These are phyloP conservation scores for Leptinotarsa juncta DNA, from an alignment of 2,888 invertebrate genomes.

Conservation along the genomic window DNA sequence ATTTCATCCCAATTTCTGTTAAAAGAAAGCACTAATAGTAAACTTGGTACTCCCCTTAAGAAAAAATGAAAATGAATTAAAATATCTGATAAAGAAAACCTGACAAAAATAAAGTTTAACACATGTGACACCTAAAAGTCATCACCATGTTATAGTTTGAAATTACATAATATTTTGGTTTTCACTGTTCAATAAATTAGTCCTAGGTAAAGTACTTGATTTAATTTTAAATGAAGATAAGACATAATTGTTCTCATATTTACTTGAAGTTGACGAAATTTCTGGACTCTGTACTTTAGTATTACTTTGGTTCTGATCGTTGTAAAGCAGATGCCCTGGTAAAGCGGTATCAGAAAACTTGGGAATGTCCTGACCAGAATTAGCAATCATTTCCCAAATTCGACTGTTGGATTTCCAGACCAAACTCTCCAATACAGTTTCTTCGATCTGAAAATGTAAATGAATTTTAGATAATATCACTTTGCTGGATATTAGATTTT, in stretches of 20 bases:
- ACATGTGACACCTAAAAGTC: no score
- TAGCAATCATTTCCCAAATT: conserved; percentile 83
- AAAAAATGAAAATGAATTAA: no score
- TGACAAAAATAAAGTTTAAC: no score
- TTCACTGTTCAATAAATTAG: no score
- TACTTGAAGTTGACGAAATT: conserved; percentile 29
- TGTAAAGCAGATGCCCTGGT: conserved; percentile 66
- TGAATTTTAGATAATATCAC: neutral
- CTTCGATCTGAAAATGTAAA: conserved; percentile 79
- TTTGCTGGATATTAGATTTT: neutral
- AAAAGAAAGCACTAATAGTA: no score
- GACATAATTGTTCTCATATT: neutral
- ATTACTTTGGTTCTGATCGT: conserved; percentile 32
- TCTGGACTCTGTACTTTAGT: conserved; percentile 35
- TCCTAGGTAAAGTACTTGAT: no score
- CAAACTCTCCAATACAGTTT: conserved; percentile 89
- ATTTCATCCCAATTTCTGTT: no score
- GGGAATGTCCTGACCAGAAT: conserved; percentile 74
- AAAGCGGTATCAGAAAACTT: conserved; percentile 82
- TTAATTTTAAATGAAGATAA: no score
- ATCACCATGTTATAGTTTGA: no score
- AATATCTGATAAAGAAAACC: no score
- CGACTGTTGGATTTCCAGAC: conserved; percentile 91
- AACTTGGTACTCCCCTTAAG: no score
- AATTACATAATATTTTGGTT: no score